Conservation (phyloP, 23 tunicate species). For the Botrylloides violaceus region DNA sequence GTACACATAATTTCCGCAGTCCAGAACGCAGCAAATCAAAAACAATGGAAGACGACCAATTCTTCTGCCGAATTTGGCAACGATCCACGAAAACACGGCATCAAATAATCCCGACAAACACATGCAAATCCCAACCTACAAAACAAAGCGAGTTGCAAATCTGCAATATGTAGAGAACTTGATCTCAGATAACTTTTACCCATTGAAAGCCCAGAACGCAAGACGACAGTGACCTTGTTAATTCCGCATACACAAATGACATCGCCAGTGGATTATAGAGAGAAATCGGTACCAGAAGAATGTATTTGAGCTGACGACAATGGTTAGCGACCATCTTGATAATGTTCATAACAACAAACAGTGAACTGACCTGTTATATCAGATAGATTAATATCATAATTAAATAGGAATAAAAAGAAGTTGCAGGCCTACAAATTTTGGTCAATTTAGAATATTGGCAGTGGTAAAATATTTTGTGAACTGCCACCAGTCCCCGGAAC, state of each 20-base stretch:
- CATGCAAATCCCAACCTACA: conserved; percentile 12
- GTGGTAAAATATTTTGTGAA: too few relatives aligned
- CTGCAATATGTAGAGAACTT: too few relatives aligned
- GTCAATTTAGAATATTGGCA: too few relatives aligned
- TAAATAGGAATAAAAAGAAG: too few relatives aligned
- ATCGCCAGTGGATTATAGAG: conserved; percentile 9
- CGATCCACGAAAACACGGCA: conserved; percentile 11
- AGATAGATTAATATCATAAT: too few relatives aligned
- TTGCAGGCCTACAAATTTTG: too few relatives aligned
- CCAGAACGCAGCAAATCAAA: neutral
- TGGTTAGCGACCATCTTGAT: neutral
- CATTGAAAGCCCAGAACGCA: conserved; percentile 11
- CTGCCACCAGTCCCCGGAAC: too few relatives aligned
- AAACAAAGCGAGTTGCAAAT: neutral
- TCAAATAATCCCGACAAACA: neutral
- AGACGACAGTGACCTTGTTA: conserved; percentile 4
- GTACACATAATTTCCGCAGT: conserved; percentile 15
- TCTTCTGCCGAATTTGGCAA: conserved; percentile 6
- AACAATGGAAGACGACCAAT: conserved; percentile 3
- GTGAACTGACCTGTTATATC: too few relatives aligned
- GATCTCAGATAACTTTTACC: neutral
- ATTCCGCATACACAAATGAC: conserved; percentile 5
- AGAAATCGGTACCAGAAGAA: neutral
- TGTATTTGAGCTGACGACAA: neutral
- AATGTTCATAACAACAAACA: too few relatives aligned